Percentiles rank a stretch among this genome's conserved stretches.
phyloP scores from a whole-genome alignment of 2,797 vertebrate species.

The Oreonectes daqikongensis region DNA sequence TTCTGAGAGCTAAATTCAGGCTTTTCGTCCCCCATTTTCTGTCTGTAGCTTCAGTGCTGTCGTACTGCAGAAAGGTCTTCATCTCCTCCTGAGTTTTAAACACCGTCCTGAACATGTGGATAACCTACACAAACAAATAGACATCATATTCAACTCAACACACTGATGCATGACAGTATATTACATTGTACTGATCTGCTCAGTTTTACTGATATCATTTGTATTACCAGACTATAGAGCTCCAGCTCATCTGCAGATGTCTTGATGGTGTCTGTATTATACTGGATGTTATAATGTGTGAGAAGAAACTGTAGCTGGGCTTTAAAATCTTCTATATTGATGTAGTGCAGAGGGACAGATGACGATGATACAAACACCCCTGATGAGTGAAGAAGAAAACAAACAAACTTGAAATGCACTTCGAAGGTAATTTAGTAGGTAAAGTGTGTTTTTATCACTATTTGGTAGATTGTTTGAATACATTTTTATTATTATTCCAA shows the following conservation, averaged over 20 bases:
- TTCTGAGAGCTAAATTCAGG: conserved; percentile 68
- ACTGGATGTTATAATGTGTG: conserved; percentile 68
- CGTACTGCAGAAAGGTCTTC: conserved; percentile 74
- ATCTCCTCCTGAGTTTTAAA: conserved; percentile 76
- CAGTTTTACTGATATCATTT: neutral
- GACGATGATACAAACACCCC: conserved; percentile 35
- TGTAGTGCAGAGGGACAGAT: conserved; percentile 50
- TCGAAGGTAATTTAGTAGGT: neutral
- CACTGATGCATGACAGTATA: too few species aligned
- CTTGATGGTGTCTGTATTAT: conserved; percentile 62
- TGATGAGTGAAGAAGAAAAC: conserved; percentile 14
- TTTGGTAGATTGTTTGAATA: too few species aligned
- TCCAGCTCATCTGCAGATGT: conserved; percentile 74
- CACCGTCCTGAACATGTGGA: conserved; percentile 71
- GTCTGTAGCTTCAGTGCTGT: conserved; percentile 57
- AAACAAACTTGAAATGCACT: neutral
- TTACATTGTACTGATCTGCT: neutral
- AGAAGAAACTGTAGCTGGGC: conserved; percentile 72
- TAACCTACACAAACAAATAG: conserved; percentile 63
- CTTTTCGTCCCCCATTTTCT: conserved; percentile 65
- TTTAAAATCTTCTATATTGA: conserved; percentile 67
- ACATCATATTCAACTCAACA: neutral
- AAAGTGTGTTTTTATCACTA: too few species aligned
- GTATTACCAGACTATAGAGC: conserved; percentile 71
- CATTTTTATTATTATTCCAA: too few species aligned